Evolutionary conservation across 1,140 invertebrate species (phyloP).

Genomic region (Caenorhabditis latens): DNA sequence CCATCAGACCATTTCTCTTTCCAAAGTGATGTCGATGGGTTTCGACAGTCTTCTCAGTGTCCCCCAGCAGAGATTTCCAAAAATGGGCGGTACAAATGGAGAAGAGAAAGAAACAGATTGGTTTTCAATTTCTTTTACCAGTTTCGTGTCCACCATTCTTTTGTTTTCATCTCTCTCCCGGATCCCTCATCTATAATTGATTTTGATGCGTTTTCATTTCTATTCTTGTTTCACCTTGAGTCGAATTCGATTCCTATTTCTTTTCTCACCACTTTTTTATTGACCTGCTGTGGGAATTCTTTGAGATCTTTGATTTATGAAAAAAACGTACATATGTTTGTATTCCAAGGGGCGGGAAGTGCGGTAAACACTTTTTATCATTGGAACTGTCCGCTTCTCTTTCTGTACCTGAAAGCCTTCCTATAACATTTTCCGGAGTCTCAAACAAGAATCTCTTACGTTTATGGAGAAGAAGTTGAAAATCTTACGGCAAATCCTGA

Average conservation of each 20-base stretch:
- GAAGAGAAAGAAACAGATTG: constrained; percentile 18
- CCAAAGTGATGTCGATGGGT: neutral
- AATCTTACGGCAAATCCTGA: too few species aligned
- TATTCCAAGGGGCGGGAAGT: too few species aligned
- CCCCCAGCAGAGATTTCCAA: neutral
- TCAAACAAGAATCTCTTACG: too few species aligned
- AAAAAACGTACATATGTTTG: too few species aligned
- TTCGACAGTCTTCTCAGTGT: neutral
- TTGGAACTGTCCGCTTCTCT: too few species aligned
- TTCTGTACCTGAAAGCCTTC: too few species aligned
- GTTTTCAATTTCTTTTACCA: constrained; percentile 7
- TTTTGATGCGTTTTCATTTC: neutral
- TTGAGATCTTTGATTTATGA: neutral
- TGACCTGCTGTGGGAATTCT: neutral
- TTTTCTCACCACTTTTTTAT: too few species aligned
- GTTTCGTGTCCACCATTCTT: neutral
- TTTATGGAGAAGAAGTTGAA: too few species aligned
- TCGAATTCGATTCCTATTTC: neutral
- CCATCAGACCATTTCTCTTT: neutral
- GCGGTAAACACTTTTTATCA: too few species aligned
- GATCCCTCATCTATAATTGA: constrained; percentile 1
- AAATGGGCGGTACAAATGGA: neutral
- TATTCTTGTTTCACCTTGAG: neutral
- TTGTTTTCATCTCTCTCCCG: neutral
- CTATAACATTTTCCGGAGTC: too few species aligned